phyloP scores from a whole-genome alignment of 2,888 invertebrate genomes.

The Microctonus brassicae region DNA sequence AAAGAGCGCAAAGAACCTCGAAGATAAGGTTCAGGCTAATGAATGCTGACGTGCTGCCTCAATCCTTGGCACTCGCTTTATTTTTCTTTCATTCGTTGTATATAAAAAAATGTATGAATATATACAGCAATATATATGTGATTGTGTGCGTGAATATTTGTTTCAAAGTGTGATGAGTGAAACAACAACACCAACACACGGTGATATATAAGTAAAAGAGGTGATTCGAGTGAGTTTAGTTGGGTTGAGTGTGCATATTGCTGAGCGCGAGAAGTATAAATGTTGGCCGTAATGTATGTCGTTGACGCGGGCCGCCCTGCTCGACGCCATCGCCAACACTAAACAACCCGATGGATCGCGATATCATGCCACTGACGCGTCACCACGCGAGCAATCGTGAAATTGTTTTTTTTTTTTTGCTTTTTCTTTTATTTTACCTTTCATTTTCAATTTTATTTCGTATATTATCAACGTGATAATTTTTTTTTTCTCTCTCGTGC shows the following conservation, averaged over 20 bases:
- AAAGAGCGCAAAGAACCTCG: conserved; percentile 39
- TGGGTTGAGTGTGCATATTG: conserved; percentile 17
- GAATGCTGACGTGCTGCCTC: conserved; percentile 58
- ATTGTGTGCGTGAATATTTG: conserved; percentile 22
- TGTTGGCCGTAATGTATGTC: conserved; percentile 63
- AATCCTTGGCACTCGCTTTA: conserved; percentile 47
- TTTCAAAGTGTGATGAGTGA: conserved; percentile 30
- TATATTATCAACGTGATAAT: conserved; percentile 38
- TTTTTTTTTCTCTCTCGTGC: neutral
- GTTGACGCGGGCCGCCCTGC: conserved; percentile 64
- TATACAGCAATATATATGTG: conserved; percentile 10
- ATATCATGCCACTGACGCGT: conserved; percentile 63
- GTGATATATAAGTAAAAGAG: conserved; percentile 29
- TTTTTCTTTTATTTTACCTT: conserved; percentile 23
- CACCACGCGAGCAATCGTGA: conserved; percentile 49
- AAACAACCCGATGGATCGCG: conserved; percentile 65
- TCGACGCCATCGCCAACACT: conserved; percentile 63
- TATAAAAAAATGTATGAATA: neutral
- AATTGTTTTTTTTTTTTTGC: conserved; percentile 34
- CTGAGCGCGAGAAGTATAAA: conserved; percentile 52
- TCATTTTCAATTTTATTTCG: conserved; percentile 37
- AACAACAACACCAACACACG: conserved; percentile 26
- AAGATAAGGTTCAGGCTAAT: conserved; percentile 58
- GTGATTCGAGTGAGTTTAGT: conserved; percentile 43
- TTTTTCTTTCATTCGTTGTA: conserved; percentile 17